Percentiles rank a stretch among this genome's conserved stretches.
Evolutionary conservation across 2,797 vertebrate genomes (phyloP).

Genomic region (Enteromius unitaeniatus): DNA sequence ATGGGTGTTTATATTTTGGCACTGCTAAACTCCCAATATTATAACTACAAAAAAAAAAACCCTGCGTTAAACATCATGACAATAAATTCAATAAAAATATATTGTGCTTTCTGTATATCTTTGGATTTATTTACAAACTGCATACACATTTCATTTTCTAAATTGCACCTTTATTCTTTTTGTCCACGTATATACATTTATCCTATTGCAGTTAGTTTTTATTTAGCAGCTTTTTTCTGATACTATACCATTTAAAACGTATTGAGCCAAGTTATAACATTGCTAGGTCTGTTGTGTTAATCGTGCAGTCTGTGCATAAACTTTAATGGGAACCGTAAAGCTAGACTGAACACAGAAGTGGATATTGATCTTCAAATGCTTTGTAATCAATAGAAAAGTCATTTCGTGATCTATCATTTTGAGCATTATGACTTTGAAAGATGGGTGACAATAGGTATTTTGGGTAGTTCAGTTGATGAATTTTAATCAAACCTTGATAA

Average conservation of each 20-base stretch:
- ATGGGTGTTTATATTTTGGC: slow-evolving; percentile 57
- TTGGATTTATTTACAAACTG: slow-evolving; percentile 21
- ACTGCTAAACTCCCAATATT: slow-evolving; percentile 40
- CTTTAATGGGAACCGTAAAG: neutral
- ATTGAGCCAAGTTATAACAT: neutral
- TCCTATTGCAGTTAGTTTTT: neutral
- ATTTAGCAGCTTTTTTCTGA: neutral
- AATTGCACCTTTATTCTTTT: neutral
- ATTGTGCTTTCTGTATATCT: slow-evolving; percentile 57
- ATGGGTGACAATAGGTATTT: neutral
- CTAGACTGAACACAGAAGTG: neutral
- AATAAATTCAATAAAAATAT: slow-evolving; percentile 58
- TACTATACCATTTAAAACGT: neutral
- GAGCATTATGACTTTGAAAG: neutral
- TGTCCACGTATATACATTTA: neutral
- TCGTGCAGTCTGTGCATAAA: neutral
- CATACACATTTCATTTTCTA: neutral
- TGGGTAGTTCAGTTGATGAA: neutral
- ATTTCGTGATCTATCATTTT: neutral
- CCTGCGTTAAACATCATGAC: slow-evolving; percentile 28
- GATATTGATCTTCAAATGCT: neutral
- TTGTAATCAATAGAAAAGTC: neutral
- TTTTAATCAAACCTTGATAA: neutral
- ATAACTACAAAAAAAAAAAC: slow-evolving; percentile 35
- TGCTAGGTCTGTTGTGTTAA: neutral